Evolutionary conservation across 2,113 vertebrate species (phyloP).

Genomic region (Prunella himalayana): DNA sequence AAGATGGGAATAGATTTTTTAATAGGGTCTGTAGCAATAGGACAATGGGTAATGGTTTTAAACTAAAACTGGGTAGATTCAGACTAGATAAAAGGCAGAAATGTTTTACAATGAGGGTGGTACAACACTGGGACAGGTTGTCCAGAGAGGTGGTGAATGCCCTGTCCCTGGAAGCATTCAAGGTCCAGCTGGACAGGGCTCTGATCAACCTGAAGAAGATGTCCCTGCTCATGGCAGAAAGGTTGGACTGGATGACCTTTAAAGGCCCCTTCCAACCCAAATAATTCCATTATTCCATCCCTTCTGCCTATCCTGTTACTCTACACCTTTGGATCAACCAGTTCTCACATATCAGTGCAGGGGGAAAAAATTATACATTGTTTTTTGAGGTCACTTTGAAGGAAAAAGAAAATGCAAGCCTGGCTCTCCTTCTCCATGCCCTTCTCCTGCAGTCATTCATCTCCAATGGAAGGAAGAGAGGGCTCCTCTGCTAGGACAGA

Average conservation of each 20-base stretch:
- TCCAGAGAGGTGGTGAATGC: not conserved
- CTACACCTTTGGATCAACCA: not conserved
- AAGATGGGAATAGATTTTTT: not conserved
- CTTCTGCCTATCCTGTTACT: not conserved
- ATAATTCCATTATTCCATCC: not conserved
- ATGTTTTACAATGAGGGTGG: not conserved
- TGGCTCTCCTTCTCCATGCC: not conserved
- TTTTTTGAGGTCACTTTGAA: not conserved
- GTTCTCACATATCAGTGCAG: not conserved
- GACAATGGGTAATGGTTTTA: not conserved
- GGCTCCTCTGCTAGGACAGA: not conserved
- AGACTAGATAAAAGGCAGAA: not conserved
- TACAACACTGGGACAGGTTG: not conserved
- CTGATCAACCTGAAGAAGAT: not conserved
- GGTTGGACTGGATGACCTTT: not conserved
- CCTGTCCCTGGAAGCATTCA: not conserved
- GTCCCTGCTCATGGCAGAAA: not conserved
- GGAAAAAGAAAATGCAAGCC: not conserved
- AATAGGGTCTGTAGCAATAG: not conserved
- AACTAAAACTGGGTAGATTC: not conserved
- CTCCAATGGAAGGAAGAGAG: not conserved
- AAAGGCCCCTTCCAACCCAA: not conserved
- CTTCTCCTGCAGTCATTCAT: not conserved
- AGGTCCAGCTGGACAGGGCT: fast-evolving
- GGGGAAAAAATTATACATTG: fast-evolving